Conservation (phyloP, 1,140 invertebrate genomes). For the Drosophila grimshawi region DNA sequence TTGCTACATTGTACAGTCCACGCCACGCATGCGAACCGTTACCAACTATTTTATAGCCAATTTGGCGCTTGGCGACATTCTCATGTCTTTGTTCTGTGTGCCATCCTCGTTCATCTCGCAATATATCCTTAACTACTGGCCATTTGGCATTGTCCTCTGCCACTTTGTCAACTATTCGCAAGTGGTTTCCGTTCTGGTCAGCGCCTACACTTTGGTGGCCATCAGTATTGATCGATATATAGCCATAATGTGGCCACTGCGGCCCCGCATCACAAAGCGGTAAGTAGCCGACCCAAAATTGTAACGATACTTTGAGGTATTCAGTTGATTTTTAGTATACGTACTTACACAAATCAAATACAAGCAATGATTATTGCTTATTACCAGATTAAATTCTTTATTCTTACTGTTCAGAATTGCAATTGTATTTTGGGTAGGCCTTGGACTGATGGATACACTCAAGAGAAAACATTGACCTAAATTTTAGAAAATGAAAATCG, state of each 20-base stretch:
- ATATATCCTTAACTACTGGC: slow-evolving; percentile 91
- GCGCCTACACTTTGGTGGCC: slow-evolving; percentile 93
- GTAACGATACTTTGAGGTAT: too few relatives aligned
- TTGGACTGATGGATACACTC: too few relatives aligned
- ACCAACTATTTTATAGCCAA: slow-evolving; percentile 96
- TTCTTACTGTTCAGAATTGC: too few relatives aligned
- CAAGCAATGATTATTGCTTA: too few relatives aligned
- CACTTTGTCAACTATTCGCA: slow-evolving; percentile 91
- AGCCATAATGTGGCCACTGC: slow-evolving; percentile 94
- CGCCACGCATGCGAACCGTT: slow-evolving; percentile 92
- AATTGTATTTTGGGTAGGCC: too few relatives aligned
- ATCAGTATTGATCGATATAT: slow-evolving; percentile 94
- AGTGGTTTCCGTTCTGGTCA: slow-evolving; percentile 92
- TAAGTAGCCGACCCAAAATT: slow-evolving; percentile 83
- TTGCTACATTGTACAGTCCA: slow-evolving; percentile 91
- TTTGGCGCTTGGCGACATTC: slow-evolving; percentile 92
- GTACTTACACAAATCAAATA: too few relatives aligned
- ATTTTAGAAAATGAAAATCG: too few relatives aligned
- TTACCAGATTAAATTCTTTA: too few relatives aligned
- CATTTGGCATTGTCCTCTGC: slow-evolving; percentile 92
- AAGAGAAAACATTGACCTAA: too few relatives aligned
- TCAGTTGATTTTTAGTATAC: too few relatives aligned
- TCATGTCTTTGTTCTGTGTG: slow-evolving; percentile 94
- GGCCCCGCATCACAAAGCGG: slow-evolving; percentile 90
- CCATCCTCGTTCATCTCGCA: slow-evolving; percentile 93